Evolutionary conservation across 2,113 vertebrate species (phyloP).

Genomic region (Shinisaurus crocodilurus): DNA sequence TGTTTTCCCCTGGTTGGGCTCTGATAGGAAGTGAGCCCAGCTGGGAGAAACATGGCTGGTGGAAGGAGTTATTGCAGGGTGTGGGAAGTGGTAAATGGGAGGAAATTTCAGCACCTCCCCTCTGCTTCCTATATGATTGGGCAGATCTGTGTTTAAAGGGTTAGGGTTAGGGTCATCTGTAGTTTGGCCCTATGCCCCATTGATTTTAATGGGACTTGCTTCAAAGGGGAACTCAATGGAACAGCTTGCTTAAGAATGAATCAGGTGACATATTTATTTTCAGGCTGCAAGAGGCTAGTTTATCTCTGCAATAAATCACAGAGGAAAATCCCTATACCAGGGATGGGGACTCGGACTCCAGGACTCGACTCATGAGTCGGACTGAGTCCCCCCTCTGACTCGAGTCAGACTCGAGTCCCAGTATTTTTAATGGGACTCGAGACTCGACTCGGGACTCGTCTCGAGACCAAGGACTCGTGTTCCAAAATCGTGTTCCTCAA

Average conservation of each 20-base stretch:
- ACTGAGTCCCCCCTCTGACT: too few relatives aligned
- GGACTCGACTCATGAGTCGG: too few relatives aligned
- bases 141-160: neutral
- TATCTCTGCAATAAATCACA: slow-evolving; percentile 7
- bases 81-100: neutral
- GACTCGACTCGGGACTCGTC: too few relatives aligned
- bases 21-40: neutral
- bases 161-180: neutral
- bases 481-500: too few relatives aligned
- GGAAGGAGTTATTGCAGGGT: too few relatives aligned
- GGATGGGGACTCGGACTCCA: too few relatives aligned
- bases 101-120: neutral
- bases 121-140: neutral
- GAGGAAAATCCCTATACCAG: neutral
- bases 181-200: neutral
- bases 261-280: neutral
- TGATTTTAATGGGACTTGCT: too few relatives aligned
- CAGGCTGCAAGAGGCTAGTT: neutral
- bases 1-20: neutral
- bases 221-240: too few relatives aligned
- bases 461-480: too few relatives aligned
- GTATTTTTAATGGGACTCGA: too few relatives aligned
- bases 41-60: neutral
- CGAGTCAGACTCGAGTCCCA: too few relatives aligned
- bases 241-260: neutral